Conservation (phyloP, 2,113 vertebrate species). For the Trochalopteron elliotii region DNA sequence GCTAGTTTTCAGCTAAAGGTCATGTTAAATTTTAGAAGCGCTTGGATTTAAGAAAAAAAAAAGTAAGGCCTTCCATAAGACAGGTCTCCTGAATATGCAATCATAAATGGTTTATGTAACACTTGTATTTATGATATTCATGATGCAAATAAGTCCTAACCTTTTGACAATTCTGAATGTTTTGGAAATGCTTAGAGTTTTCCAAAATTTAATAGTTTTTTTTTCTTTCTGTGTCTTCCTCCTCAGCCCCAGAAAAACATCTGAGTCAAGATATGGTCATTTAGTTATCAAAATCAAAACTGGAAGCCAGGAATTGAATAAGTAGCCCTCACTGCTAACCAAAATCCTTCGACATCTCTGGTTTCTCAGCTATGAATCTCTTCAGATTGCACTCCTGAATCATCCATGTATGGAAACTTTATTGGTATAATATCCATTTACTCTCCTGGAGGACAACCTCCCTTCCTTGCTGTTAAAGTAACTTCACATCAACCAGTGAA, state of each 20-base stretch:
- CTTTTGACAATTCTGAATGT: neutral
- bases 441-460: neutral
- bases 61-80: neutral
- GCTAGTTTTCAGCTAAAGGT: neutral
- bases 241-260: neutral
- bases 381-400: neutral
- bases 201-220: neutral
- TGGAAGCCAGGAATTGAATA: neutral
- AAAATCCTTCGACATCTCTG: neutral
- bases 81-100: neutral
- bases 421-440: neutral
- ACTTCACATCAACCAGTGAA: neutral
- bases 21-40: neutral
- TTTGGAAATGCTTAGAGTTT: neutral
- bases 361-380: neutral
- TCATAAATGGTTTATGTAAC: neutral
- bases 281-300: neutral
- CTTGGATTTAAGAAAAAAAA: neutral
- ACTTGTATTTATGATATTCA: neutral
- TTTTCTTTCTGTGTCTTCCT: neutral
- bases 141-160: neutral
- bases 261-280: rapidly evolving
- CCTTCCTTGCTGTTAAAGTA: neutral
- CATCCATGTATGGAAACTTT: neutral
- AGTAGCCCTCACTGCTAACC: too few species aligned